Conservation (phyloP, 1,140 invertebrate genomes). For the Formica exsecta region DNA sequence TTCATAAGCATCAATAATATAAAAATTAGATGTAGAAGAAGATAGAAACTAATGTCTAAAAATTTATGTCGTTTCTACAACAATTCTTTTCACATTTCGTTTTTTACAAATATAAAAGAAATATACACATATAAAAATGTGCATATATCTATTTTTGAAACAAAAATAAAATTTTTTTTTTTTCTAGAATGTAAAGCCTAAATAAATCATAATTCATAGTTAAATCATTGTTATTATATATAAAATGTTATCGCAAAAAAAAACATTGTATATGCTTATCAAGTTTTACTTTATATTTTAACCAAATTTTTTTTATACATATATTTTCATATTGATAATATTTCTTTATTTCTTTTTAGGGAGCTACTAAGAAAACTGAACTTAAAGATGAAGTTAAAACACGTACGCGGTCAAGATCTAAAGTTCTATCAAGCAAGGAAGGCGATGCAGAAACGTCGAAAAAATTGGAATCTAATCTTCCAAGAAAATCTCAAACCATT, state of each 20-base stretch:
- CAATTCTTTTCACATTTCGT: neutral
- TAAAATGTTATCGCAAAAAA: neutral
- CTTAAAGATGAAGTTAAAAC: constrained; percentile 62
- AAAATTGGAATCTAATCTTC: constrained; percentile 46
- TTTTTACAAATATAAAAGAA: neutral
- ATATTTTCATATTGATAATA: neutral
- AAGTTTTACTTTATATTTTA: neutral
- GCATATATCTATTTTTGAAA: neutral
- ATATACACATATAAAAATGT: neutral
- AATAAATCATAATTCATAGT: neutral
- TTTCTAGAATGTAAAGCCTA: neutral
- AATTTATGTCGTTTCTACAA: neutral
- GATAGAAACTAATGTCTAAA: neutral
- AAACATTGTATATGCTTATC: neutral
- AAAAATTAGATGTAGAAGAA: neutral
- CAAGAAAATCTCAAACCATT: constrained; percentile 1
- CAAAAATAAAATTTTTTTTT: neutral
- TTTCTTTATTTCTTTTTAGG: constrained; percentile 53
- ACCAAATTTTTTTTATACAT: neutral
- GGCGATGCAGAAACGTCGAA: constrained; percentile 12
- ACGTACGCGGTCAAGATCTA: constrained; percentile 61
- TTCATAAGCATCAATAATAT: neutral
- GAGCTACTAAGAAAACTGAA: constrained; percentile 73
- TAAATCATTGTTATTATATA: constrained; percentile 1
- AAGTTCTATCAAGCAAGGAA: constrained; percentile 28